phyloP scores from a whole-genome alignment of 2,888 invertebrate species.

The Drosophila cracens region DNA sequence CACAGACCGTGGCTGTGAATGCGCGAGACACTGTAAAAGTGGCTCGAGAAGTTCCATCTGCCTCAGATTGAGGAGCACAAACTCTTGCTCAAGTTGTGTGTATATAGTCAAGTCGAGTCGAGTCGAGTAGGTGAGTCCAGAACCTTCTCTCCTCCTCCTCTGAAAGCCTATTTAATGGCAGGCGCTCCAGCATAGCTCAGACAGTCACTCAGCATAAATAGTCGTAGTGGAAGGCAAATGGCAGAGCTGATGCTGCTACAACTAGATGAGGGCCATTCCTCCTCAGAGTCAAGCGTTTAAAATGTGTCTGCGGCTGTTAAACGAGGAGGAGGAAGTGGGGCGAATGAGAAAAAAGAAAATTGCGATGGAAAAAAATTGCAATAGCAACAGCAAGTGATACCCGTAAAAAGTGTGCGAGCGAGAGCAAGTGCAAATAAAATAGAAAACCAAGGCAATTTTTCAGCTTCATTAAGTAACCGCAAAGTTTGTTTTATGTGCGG shows the following conservation, averaged over 20 bases:
- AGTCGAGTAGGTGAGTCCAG: slow-evolving; percentile 24
- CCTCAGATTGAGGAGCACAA: slow-evolving; percentile 28
- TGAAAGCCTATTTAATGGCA: slow-evolving; percentile 51
- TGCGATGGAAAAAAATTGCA: slow-evolving; percentile 46
- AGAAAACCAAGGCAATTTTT: slow-evolving; percentile 74
- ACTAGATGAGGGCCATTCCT: slow-evolving; percentile 29
- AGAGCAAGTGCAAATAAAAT: slow-evolving; percentile 63
- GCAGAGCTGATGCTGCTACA: slow-evolving; percentile 27
- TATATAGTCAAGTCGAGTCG: slow-evolving; percentile 20
- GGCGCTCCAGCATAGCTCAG: slow-evolving; percentile 36
- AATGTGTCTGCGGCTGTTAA: slow-evolving; percentile 55
- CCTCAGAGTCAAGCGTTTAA: slow-evolving; percentile 46
- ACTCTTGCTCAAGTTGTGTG: slow-evolving; percentile 44
- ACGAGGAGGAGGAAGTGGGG: not conserved
- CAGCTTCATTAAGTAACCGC: slow-evolving; percentile 78
- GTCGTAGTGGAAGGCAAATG: slow-evolving; percentile 43
- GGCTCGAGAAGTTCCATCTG: slow-evolving; percentile 43
- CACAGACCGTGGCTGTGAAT: slow-evolving; percentile 44
- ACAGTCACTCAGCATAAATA: slow-evolving; percentile 70
- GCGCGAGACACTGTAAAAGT: slow-evolving; percentile 61
- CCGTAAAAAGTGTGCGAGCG: slow-evolving; percentile 19
- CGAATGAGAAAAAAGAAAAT: slow-evolving; percentile 18
- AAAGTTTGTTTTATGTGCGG: slow-evolving; percentile 76
- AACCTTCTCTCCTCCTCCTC: not conserved
- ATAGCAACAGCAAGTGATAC: slow-evolving; percentile 42